Evolutionary conservation across 1,140 invertebrate species (phyloP).

Genomic region (Drosophila sp.): DNA sequence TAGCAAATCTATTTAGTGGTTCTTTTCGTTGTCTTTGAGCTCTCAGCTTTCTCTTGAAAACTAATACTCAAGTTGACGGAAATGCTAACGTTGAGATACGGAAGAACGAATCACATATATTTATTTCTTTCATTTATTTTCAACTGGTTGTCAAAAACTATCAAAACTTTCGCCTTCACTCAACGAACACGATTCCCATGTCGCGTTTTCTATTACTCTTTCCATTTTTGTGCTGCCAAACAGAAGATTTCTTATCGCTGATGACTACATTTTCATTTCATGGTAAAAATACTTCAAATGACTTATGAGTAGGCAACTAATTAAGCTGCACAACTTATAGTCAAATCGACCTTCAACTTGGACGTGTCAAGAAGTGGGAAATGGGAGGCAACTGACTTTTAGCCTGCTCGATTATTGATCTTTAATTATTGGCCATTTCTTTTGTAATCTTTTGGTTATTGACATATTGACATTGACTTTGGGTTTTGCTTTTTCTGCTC

Average conservation of each 20-base stretch:
- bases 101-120: constrained; percentile 33
- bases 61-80: constrained; percentile 16
- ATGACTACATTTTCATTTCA: constrained; percentile 39
- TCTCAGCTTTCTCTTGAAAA: constrained; percentile 38
- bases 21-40: constrained; percentile 10
- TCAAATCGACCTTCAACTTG: constrained; percentile 10
- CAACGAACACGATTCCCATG: constrained; percentile 9
- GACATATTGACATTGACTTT: constrained; percentile 57
- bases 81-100: constrained; percentile 18
- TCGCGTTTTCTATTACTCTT: constrained; percentile 15
- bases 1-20: neutral
- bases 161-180: constrained; percentile 42
- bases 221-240: constrained; percentile 36
- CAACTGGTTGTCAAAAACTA: constrained; percentile 19
- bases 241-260: constrained; percentile 43
- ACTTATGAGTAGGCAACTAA: constrained; percentile 24
- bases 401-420: constrained; percentile 59
- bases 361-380: neutral
- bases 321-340: constrained; percentile 1
- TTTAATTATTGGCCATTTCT: constrained; percentile 58
- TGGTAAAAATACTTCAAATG: constrained; percentile 12
- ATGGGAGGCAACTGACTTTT: neutral
- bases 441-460: constrained; percentile 30
- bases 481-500: constrained; percentile 33
- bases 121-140: constrained; percentile 3